Base-by-base conservation (phyloP, 2,888 invertebrate genomes). In the Dichetophora obliterata region DNA sequence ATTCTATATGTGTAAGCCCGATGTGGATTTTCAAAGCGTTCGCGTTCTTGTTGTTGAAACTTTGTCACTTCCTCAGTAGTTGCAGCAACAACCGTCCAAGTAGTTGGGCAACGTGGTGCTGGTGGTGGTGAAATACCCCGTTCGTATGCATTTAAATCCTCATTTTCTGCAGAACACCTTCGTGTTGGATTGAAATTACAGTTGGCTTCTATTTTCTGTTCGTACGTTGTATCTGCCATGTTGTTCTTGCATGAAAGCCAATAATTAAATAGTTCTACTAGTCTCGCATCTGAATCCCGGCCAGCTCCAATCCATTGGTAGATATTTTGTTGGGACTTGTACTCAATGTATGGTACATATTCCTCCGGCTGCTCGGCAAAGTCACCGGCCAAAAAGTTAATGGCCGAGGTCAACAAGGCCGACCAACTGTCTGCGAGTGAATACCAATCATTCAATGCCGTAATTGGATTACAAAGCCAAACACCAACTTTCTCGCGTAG, bases 291-390 rank as follows among this genome's bases (percentile, higher is more conserved):
- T 3, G 95, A 94, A 87, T 98, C 98, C 5, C 98, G 91, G 0
- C 97, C 97, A 6, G 96, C 96, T 2, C 98, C 98, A 78, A 98
- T 98, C 98, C 98, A 98, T 85, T 88, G 89, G 80, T 89, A 89
- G 77, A 92, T 92, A 86, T 93, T 93, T 79, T 93, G 88, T 78
- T 92, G 91, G 1, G 92, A 90, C 87, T 96, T 95, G 90, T 93
- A 95, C 87, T 96, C 96, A 84, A 97, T 91, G 84, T 95, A 96
- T 3, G 97, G 96, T 48, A 96, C 95, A 91, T 95, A 97, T 85
- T 96, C 96, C 48, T 95, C 94, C 0, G 96, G 94, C 85, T 94
- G 93, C 71, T 93, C 92, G n/a, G 93, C 91, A 85, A 93, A 93
- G 85, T 95, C 95, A 0, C 96, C 96, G 24, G 95, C 94, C 9